phyloP scores from a whole-genome alignment of 2,888 invertebrate species.

The Gibbula magus region DNA sequence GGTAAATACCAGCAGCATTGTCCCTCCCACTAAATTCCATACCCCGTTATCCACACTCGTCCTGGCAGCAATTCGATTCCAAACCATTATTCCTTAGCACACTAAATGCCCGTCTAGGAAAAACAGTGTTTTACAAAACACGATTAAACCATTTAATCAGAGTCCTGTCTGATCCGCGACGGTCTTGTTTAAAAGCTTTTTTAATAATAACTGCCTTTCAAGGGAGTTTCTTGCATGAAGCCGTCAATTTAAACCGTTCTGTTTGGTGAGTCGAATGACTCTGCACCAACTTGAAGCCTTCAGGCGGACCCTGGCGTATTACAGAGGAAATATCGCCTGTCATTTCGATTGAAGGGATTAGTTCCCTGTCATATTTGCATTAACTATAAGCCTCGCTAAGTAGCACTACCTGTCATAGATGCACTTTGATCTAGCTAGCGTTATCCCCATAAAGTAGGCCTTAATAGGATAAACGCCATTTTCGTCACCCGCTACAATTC shows the following conservation, averaged over 20 bases:
- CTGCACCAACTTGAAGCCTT: background rate
- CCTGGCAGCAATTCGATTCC: background rate
- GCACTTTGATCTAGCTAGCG: conserved; percentile 34
- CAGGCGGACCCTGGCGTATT: background rate
- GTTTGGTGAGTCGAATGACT: background rate
- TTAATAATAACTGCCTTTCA: conserved; percentile 7
- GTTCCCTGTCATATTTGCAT: conserved; percentile 35
- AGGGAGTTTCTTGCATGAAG: background rate
- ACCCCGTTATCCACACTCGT: background rate
- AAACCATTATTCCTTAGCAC: background rate
- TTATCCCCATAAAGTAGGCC: conserved; percentile 30
- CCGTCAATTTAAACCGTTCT: conserved; percentile 6
- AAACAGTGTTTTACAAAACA: conserved; percentile 11
- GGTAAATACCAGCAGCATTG: background rate
- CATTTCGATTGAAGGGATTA: conserved; percentile 28
- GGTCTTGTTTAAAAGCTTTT: conserved; percentile 5
- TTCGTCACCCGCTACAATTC: conserved; percentile 19
- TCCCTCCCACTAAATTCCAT: background rate
- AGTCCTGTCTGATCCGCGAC: background rate
- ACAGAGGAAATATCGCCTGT: conserved; percentile 28
- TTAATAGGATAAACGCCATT: conserved; percentile 36
- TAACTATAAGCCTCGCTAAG: conserved; percentile 30
- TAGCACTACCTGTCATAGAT: conserved; percentile 30
- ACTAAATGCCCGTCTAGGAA: background rate
- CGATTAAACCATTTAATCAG: conserved; percentile 8